Evolutionary conservation across 2,888 invertebrate genomes (phyloP), one percentile per base, ranked within the genome.

Genomic region (Eupithecia exiguata): DNA sequence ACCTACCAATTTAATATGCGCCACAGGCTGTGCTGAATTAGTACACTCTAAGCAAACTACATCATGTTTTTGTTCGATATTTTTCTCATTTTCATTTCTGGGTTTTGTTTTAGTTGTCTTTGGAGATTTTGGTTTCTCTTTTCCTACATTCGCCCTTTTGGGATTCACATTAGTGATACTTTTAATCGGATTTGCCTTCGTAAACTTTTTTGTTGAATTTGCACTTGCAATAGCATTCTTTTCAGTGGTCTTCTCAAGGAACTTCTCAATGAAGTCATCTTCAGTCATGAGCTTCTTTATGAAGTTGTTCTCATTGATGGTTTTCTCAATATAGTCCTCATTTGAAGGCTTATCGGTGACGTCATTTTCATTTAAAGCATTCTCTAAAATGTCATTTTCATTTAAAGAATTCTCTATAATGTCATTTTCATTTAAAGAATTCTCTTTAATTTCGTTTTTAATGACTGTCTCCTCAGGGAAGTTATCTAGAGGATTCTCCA

Each of bases 1-100:
- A 14, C 66, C 43, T 73, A 79, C 79, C 74, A 78, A 68, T 76
- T 84, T 84, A 5, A 87, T 80, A 71, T 85, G 84, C 53, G 82
- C 85, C 46, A 78, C 79, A 7, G 81, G 77, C 78, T 86, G 86
- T 40, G 71, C 70, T 68, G 79, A 73, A 38, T 61, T 62, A 69
- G 77, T 74, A 71, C 68, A 75, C 67, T 71, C 30, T 16, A 63
- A 66, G 75, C 71, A 70, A 70, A 62, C 77, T 73, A 79, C 0
- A 18, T 66, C 21, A 38, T 40, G 0, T 40, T 38, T 36, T 21
- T 38, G 5, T 66, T 38, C 25, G 14, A 14, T 66, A 38, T 40
- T 21, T 21, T n/a, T 1, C 21, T 38, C 38, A 18, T 36, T 35
- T 63, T n/a, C 30, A 36, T 12, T n/a, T 36, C 38, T 38, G n/a